A percentile compares a stretch with the other conserved stretches of the same genome.
These are phyloP conservation scores for Sylvilagus bachmani DNA, from an alignment of 2,113 vertebrate species.

Conservation along the genomic window DNA sequence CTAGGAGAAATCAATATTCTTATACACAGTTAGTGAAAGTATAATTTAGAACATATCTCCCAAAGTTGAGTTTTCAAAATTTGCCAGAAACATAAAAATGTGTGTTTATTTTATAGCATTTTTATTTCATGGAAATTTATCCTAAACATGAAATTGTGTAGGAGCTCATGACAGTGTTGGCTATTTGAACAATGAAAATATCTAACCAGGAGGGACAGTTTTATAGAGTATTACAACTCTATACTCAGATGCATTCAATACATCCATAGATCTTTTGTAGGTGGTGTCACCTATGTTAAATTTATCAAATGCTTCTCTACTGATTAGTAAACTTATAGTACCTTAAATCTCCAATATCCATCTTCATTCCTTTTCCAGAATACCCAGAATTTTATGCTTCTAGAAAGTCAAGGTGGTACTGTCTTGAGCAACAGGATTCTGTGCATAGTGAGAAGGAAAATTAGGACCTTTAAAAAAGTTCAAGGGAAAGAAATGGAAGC, in stretches of 20 bases:
- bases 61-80: neutral
- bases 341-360: neutral
- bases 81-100: neutral
- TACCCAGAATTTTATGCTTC: neutral
- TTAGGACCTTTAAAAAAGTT: too few species aligned
- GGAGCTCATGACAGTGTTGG: neutral
- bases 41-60: neutral
- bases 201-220: neutral
- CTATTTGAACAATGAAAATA: neutral
- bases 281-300: neutral
- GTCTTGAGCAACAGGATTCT: neutral
- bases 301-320: neutral
- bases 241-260: rapidly evolving
- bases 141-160: neutral
- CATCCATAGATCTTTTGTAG: neutral
- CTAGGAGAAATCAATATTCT: neutral
- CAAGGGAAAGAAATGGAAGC: too few species aligned
- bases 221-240: too few species aligned
- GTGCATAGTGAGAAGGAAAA: neutral
- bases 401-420: neutral
- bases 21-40: neutral
- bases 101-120: neutral
- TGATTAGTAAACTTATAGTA: neutral
- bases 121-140: neutral
- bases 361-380: neutral